A percentile compares a stretch with the other conserved stretches of the same genome.
Evolutionary conservation across 2,797 vertebrate species (phyloP).

Genomic region (Darevskia nairensis): DNA sequence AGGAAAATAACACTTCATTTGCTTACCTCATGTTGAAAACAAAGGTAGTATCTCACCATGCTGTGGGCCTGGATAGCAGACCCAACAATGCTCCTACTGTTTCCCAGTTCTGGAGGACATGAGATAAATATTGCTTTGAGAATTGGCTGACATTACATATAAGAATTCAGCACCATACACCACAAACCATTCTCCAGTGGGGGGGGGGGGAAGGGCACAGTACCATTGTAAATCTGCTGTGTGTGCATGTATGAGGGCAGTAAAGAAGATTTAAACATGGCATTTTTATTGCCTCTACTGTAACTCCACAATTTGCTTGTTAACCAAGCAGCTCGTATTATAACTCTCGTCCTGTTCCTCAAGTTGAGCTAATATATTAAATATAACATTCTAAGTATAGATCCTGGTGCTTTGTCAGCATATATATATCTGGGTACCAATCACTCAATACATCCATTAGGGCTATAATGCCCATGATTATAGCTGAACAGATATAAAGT

Average conservation of each 20-base stretch:
- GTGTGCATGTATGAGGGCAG: background rate
- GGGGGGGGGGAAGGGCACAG: background rate
- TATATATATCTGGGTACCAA: background rate
- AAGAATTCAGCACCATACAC: background rate
- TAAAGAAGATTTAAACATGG: background rate
- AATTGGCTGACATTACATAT: background rate
- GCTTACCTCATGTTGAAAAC: background rate
- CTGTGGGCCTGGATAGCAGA: background rate
- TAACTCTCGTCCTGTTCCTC: background rate
- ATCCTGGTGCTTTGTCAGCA: background rate
- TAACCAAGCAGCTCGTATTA: background rate
- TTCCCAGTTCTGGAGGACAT: background rate
- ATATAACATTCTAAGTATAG: background rate
- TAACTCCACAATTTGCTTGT: constrained; percentile 13
- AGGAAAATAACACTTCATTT: background rate
- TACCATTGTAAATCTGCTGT: background rate
- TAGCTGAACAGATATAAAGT: background rate
- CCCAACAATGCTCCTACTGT: background rate
- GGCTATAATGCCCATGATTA: background rate
- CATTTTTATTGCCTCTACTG: background rate
- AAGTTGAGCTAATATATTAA: background rate
- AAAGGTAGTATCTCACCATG: background rate
- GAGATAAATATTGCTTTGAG: background rate
- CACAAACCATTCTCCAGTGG: background rate
- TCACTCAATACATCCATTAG: background rate